phyloP scores from a whole-genome alignment of 2,113 vertebrate genomes.

The Laticauda colubrina region DNA sequence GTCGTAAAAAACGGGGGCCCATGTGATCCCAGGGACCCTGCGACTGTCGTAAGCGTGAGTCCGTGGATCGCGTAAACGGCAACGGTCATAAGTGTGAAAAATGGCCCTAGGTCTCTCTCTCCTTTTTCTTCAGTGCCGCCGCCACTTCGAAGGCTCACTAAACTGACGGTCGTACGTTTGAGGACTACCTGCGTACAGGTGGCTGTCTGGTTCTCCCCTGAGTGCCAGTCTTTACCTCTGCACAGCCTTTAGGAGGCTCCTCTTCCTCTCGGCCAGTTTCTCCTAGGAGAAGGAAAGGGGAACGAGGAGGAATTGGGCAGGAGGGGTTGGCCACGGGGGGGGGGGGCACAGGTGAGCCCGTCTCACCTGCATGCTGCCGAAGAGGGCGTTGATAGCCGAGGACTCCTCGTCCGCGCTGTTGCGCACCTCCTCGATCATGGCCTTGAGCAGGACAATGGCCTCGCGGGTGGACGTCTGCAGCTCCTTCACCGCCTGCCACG shows the following conservation, averaged over 20 bases:
- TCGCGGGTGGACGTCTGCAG: slow-evolving; percentile 87
- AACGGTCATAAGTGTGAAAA: not conserved
- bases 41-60: not conserved
- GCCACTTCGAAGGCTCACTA: not conserved
- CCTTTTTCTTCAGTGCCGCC: not conserved
- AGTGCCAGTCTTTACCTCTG: slow-evolving; percentile 76
- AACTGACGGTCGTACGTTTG: not conserved
- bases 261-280: slow-evolving; percentile 85
- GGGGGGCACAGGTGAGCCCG: too few relatives aligned
- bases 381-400: slow-evolving; percentile 84
- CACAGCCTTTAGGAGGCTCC: slow-evolving; percentile 84
- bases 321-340: not conserved
- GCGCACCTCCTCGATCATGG: slow-evolving; percentile 89
- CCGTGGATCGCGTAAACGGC: not conserved
- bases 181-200: not conserved
- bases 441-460: slow-evolving; percentile 85
- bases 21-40: too few relatives aligned
- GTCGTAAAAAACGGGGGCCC: not conserved
- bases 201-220: not conserved
- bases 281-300: slow-evolving; percentile 69
- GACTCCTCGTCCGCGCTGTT: slow-evolving; percentile 87
- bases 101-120: not conserved
- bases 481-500: slow-evolving; percentile 84
- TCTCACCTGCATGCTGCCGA: slow-evolving; percentile 85
- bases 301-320: accelerated